Evolutionary conservation across 92 coral and sea anemone species (phyloP).

Genomic region (Parazoanthus darwini): DNA sequence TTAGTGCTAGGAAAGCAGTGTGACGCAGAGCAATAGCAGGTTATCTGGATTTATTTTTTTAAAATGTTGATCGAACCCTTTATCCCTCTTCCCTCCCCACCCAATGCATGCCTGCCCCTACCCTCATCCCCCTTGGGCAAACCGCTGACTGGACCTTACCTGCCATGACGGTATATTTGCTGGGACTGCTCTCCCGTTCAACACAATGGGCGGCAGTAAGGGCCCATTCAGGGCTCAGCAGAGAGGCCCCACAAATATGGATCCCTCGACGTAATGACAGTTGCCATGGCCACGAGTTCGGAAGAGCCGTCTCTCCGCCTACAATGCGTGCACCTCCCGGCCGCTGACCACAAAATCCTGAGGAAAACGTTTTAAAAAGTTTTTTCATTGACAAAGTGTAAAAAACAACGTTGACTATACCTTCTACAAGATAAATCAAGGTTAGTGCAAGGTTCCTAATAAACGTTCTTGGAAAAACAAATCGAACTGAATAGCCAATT

Average conservation of each 20-base stretch:
- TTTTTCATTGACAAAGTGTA: neutral
- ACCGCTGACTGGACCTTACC: neutral
- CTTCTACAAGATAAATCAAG: neutral
- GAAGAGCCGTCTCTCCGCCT: conserved; percentile 38
- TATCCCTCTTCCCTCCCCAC: no score
- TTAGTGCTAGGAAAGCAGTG: no score
- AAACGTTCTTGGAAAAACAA: neutral
- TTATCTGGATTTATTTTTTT: no score
- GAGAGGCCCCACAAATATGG: conserved; percentile 40
- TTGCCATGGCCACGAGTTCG: conserved; percentile 46
- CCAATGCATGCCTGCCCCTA: no score
- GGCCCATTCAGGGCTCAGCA: conserved; percentile 38
- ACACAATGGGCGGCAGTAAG: conserved; percentile 43
- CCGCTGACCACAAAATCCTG: conserved; percentile 44
- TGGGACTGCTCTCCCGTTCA: conserved; percentile 23
- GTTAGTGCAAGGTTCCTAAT: no score
- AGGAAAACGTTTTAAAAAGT: no score
- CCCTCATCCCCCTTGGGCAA: no score
- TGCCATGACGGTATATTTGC: conserved; percentile 38
- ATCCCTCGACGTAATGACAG: conserved; percentile 39
- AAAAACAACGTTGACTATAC: no score
- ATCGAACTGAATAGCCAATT: neutral
- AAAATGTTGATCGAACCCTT: no score
- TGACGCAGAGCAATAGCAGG: no score
- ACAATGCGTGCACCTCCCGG: conserved; percentile 30